Evolutionary conservation across 2,797 vertebrate species (phyloP), one percentile per base, ranked within the genome.

Genomic region (Acanthurus lineatus): DNA sequence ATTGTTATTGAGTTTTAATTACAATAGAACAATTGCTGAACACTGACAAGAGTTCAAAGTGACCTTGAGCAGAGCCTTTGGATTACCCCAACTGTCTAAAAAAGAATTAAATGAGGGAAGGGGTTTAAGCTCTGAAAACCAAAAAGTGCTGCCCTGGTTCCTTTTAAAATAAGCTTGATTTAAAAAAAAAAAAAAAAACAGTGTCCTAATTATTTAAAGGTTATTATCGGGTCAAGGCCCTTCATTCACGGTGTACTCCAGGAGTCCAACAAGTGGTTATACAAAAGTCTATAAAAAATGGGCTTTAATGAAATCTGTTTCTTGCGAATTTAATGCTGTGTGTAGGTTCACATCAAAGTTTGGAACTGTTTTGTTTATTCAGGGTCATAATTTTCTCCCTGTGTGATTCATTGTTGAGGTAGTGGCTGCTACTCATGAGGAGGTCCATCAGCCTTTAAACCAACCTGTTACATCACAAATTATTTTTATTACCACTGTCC

Each of bases 11-110:
- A 48, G 16, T 10, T 60, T 66, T 74, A 16, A 76, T 73, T 49
- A 73, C 69, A 75, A 44, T 11, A 20, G 45, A 76, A 22, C 14
- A 60, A 62, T 44, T 63, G 66, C 65, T 69, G 38, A 63, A 15
- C 10, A 56, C 25, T 38, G 44, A 14, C 11, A 0, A 45, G 42
- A 70, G 6, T 81, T 83, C 12, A 65, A 38, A 57, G 68, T 85
- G 73, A 89, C 83, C 82, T 85, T 91, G 77, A 84, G 44, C 52
- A 57, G 14, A 72, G 59, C 49, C 42, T 42, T 78, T 76, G 63
- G 32, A 64, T 79, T 64, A 57, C 49, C 8, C 40, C 10, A 74
- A 54, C 72, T 60, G 12, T 54, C 17, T 51, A n/a, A 58, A 66
- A 16, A 83, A 60, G 6, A 83, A 76, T 67, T 20, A 5, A 68